These are phyloP conservation scores for Haemorhous mexicanus DNA, from an alignment of 2,113 vertebrate species.

Conservation along the genomic window DNA sequence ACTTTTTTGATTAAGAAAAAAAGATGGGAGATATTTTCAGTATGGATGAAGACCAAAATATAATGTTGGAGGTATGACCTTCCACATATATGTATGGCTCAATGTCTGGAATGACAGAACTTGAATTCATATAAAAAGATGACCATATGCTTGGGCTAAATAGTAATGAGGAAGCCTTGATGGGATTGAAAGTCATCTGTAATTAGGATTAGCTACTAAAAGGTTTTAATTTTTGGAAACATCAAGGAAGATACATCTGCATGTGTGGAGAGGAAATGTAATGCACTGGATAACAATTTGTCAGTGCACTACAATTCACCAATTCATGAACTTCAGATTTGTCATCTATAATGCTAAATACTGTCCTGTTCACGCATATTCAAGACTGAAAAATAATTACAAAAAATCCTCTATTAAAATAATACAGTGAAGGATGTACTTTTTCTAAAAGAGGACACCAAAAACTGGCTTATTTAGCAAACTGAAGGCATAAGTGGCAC, in stretches of 20 bases:
- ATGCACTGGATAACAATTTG: not conserved
- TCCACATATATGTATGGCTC: not conserved
- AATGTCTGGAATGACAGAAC: not conserved
- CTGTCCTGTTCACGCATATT: not conserved
- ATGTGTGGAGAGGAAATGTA: not conserved
- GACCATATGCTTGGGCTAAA: not conserved
- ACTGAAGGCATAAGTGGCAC: not conserved
- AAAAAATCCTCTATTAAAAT: fast-evolving
- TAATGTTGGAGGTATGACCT: not conserved
- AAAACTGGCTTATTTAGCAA: not conserved
- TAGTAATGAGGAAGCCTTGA: not conserved
- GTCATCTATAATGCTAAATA: not conserved
- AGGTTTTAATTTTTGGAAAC: not conserved
- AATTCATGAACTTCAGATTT: not conserved
- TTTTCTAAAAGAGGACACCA: not conserved
- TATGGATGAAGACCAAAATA: not conserved
- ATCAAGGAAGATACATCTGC: not conserved
- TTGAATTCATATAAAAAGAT: not conserved
- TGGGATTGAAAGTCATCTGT: not conserved
- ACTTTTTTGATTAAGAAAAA: not conserved
- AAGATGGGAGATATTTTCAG: not conserved
- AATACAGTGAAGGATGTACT: not conserved
- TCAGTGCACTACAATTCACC: not conserved
- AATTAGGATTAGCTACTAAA: not conserved
- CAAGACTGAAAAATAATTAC: not conserved